Evolutionary conservation across 2,797 vertebrate genomes (phyloP), one percentile per base, ranked within the genome.

Genomic region (Sebastes steindachneri): DNA sequence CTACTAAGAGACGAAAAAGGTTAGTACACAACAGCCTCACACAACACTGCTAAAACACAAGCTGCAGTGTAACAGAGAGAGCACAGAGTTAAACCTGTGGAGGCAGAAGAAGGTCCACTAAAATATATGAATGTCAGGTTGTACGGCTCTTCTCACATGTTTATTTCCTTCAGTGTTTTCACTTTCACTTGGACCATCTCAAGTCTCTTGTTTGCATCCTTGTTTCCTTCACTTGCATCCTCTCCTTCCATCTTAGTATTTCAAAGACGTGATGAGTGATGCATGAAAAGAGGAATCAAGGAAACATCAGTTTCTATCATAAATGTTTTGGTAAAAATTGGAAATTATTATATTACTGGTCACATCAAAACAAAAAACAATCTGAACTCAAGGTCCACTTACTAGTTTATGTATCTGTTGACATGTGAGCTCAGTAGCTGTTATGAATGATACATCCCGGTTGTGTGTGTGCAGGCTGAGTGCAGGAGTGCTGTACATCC

Each of bases 1-100:
- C 90, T 1, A 74, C 90, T 0, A 95, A 96, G 78, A 88, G 94
- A 75, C 86, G 91, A 0, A 96, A 95, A 78, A 93, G 90, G 96
- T 96, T 17, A 15, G 88, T 87, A 14, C 6, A 11, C 17, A 31
- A 45, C 25, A 9, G 10, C 12, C 1, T 15, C 17, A 26, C 33
- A 21, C 31, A 26, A 7, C 0, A 9, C 6, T 57, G 10, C 51
- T 37, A 15, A 12, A 2, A 3, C 1, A 9, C 10, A 21, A 28
- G 10, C 65, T 51, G 64, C 25, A 28, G 23, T 28, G 3, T 26
- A 31, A 31, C 45, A 12, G 5, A 26, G 4, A 28, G 9, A 11
- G 15, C 23, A 28, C 7, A n/a, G 15, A 10, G 17, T 45, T 19
- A 8, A 19, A 58, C 31, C 21, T 41, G 9, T 26, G 19, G 8